These are phyloP conservation scores for Melipona beecheii DNA, from an alignment of 2,888 invertebrate species.

Conservation along the genomic window DNA sequence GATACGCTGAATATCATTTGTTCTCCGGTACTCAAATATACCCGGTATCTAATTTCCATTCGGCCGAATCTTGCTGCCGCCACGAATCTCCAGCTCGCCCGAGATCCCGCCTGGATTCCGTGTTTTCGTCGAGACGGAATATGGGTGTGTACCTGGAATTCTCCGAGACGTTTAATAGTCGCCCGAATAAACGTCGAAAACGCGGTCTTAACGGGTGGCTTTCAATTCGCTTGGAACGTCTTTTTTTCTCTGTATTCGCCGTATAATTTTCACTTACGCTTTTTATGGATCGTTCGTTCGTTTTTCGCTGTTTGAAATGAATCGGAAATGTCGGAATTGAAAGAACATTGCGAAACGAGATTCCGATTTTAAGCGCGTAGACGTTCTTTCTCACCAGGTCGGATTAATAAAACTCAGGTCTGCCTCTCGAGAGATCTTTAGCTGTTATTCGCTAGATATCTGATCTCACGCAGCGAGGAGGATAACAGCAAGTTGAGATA, in stretches of 20 bases:
- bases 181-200: conserved; percentile 22
- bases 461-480: neutral
- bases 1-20: conserved; percentile 68
- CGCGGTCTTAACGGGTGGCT: conserved; percentile 9
- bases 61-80: conserved; percentile 22
- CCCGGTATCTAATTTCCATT: conserved; percentile 50
- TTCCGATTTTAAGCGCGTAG: conserved; percentile 41
- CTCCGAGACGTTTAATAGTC: conserved; percentile 8
- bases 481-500: no score
- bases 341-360: neutral
- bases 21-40: conserved; percentile 45
- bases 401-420: neutral
- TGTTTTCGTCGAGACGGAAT: conserved; percentile 1
- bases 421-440: neutral
- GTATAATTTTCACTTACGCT: conserved; percentile 11
- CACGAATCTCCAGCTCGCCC: neutral
- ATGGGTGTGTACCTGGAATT: conserved; percentile 27
- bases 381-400: neutral
- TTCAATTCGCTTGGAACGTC: neutral
- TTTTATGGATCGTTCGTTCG: neutral
- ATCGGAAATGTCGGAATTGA: conserved; percentile 17
- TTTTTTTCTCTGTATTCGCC: conserved; percentile 7
- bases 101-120: neutral
- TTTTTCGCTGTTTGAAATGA: conserved; percentile 16
- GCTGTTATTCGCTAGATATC: neutral